These are phyloP conservation scores for Datnioides undecimradiatus DNA, from an alignment of 2,113 vertebrate genomes.

Conservation along the genomic window DNA sequence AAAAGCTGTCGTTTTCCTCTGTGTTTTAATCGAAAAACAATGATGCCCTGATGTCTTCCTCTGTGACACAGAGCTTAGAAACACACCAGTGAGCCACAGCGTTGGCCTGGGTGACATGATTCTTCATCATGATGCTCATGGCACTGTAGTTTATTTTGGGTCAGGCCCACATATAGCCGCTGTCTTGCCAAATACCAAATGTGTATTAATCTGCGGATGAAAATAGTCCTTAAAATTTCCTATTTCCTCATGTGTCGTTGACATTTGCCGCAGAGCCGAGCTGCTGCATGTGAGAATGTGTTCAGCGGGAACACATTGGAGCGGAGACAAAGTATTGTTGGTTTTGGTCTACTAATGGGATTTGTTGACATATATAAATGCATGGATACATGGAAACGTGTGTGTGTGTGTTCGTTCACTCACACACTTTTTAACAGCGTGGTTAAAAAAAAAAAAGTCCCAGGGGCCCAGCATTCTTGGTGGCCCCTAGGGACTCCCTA, in stretches of 20 bases:
- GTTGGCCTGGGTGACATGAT: background rate
- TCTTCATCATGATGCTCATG: background rate
- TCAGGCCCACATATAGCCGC: background rate
- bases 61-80: background rate
- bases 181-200: no score
- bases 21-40: no score
- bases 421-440: background rate
- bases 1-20: no score
- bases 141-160: background rate
- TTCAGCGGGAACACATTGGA: no score
- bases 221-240: background rate
- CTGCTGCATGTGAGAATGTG: no score
- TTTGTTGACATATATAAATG: constrained; percentile 13
- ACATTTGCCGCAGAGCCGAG: background rate
- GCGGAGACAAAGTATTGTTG: background rate
- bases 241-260: no score
- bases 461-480: constrained; percentile 58
- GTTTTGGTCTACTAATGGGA: background rate
- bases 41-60: background rate
- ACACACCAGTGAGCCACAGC: no score
- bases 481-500: constrained; percentile 67
- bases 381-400: background rate
- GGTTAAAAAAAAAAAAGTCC: constrained; percentile 26
- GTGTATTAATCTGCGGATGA: background rate
- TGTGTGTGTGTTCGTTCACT: background rate